phyloP scores from a whole-genome alignment of 2,888 invertebrate species.

The Sarcophaga variegata region DNA sequence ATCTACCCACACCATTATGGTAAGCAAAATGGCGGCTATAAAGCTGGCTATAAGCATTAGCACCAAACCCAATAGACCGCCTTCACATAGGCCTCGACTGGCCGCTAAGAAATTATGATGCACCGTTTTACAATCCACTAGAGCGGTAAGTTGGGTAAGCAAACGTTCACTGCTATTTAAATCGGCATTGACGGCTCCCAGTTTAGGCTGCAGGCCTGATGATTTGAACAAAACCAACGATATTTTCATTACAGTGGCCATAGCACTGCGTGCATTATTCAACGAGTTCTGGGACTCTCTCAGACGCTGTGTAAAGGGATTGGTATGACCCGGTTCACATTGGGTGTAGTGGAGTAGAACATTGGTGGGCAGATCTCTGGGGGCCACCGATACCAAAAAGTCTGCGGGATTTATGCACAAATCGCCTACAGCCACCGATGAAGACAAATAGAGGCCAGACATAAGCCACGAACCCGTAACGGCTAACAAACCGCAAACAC shows the following conservation, averaged over 20 bases:
- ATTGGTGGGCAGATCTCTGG: conserved; percentile 84
- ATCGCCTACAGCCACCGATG: conserved; percentile 92
- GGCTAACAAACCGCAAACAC: conserved; percentile 92
- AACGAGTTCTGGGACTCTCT: conserved; percentile 89
- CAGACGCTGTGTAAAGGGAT: conserved; percentile 91
- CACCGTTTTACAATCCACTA: conserved; percentile 92
- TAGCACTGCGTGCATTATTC: conserved; percentile 82
- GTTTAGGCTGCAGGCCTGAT: conserved; percentile 86
- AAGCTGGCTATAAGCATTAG: conserved; percentile 94
- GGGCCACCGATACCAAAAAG: conserved; percentile 87
- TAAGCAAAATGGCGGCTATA: conserved; percentile 93
- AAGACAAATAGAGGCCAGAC: conserved; percentile 92
- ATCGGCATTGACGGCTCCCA: conserved; percentile 90
- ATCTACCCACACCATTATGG: conserved; percentile 95
- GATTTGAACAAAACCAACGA: conserved; percentile 81
- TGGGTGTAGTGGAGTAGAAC: conserved; percentile 90
- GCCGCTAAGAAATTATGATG: conserved; percentile 92
- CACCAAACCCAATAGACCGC: conserved; percentile 90
- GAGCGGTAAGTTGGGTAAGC: conserved; percentile 86
- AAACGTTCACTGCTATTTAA: conserved; percentile 90
- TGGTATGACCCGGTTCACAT: conserved; percentile 90
- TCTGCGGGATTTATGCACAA: conserved; percentile 93
- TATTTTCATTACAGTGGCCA: conserved; percentile 81
- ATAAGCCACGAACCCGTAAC: conserved; percentile 95
- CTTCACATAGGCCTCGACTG: conserved; percentile 91